Evolutionary conservation across 37 sponge, comb jelly and placozoan species (phyloP), one percentile per base, ranked within the genome.

Genomic region (Geodia barretti): DNA sequence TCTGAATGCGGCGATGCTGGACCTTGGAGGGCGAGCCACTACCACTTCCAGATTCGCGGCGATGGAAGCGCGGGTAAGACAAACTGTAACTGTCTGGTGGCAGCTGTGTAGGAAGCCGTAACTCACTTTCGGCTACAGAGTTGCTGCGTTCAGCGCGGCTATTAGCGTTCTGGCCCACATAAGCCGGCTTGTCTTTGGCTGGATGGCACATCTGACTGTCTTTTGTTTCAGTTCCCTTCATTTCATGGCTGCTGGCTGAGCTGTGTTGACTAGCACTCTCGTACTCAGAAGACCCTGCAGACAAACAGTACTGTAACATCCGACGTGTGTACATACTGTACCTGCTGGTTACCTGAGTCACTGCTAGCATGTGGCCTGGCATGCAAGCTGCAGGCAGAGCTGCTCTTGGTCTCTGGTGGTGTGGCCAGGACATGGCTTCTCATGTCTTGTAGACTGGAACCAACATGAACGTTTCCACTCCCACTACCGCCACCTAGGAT

Each of bases 361-460:
- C 68, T 68, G 68, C 34, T 68, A 32, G 25, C 19, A 7, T 30
- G n/a, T n/a, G n/a, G n/a, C n/a, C n/a, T n/a, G n/a, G n/a, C 33
- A 14, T 47, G 54, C 39, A 81, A 60, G 73, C 63, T 81, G 73
- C 62, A 39, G 31, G 81, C 72, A 62, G 59, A 42, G 39, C 40
- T 42, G 62, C 64, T 81, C 81, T 62, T 81, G 1, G 61, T 5
- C 31, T 41, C 30, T 9, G 2, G 3, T 36, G 39, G 7, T 17
- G 54, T 7, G 14, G 54, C 11, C 14, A 17, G 54, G 54, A 47
- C 54, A 47, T 47, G 54, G 60, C 38, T 24, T 3, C 63, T 28
- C 60, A 81, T 37, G 38, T 81, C 81, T 36, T 81, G 81, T 32
- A 81, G 60, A 33, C 81, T 81, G 2, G 71, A 28, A 20, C 68